phyloP scores from a whole-genome alignment of 2,113 vertebrate species.

The Pachypanchax playfairii region DNA sequence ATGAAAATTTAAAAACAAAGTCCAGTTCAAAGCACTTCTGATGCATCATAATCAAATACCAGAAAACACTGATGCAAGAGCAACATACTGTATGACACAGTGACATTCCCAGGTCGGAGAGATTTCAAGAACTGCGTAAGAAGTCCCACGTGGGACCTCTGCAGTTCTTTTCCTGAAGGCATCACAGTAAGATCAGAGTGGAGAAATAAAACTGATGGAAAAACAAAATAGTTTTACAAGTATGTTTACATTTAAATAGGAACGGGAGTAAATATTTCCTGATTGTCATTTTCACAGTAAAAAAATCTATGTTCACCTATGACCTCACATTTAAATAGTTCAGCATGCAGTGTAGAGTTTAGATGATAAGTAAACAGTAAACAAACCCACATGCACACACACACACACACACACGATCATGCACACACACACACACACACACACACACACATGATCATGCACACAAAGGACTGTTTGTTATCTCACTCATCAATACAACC shows the following conservation, averaged over 20 bases:
- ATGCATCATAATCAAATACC: not conserved
- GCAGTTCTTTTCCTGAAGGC: not conserved
- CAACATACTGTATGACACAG: not conserved
- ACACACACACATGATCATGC: constrained; percentile 20
- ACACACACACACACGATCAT: constrained; percentile 18
- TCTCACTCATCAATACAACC: constrained; percentile 37
- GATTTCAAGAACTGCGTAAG: constrained; percentile 14
- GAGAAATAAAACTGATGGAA: not conserved
- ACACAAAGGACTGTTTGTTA: constrained; percentile 66
- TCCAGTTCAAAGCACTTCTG: not conserved
- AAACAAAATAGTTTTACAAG: constrained; percentile 12
- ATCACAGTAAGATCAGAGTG: not conserved
- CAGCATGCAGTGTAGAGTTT: not conserved
- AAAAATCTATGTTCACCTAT: not conserved
- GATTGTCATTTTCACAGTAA: too few species aligned
- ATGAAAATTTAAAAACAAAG: not conserved
- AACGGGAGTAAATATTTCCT: not conserved
- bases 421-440: constrained; percentile 29
- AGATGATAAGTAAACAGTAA: not conserved
- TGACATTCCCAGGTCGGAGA: not conserved
- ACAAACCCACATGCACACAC: constrained; percentile 39
- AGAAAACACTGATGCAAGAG: not conserved
- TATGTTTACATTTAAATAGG: not conserved
- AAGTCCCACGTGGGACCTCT: not conserved
- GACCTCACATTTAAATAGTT: not conserved